Conservation (phyloP, 2,113 vertebrate genomes). For the Patagioenas fasciata region DNA sequence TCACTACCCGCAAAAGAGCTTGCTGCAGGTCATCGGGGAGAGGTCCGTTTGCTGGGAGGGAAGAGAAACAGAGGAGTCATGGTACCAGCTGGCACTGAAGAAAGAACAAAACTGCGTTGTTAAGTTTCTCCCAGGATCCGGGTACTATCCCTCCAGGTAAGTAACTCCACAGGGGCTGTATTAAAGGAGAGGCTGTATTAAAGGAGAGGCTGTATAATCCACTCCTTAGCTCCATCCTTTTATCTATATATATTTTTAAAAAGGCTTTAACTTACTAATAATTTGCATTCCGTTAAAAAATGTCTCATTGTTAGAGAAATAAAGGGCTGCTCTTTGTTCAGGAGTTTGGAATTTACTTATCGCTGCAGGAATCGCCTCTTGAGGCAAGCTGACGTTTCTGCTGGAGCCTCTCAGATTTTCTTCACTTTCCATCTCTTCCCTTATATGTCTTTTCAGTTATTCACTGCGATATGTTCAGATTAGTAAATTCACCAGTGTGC, state of each 20-base stretch:
- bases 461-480: background rate
- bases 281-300: background rate
- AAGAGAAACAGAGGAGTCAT: background rate
- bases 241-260: background rate
- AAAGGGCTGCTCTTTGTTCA: background rate
- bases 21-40: conserved; percentile 67
- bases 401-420: background rate
- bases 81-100: background rate
- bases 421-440: background rate
- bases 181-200: background rate
- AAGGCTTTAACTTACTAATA: background rate
- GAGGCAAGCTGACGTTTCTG: background rate
- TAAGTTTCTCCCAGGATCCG: background rate
- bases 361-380: background rate
- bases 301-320: background rate
- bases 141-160: background rate
- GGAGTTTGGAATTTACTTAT: background rate
- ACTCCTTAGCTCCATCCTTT: background rate
- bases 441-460: background rate
- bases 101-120: background rate
- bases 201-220: background rate
- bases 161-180: background rate
- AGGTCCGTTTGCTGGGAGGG: conserved; percentile 50
- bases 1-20: conserved; percentile 67
- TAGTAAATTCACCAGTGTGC: background rate